Base-by-base conservation (phyloP, 1,140 invertebrate genomes). In the Nomia melanderi region DNA sequence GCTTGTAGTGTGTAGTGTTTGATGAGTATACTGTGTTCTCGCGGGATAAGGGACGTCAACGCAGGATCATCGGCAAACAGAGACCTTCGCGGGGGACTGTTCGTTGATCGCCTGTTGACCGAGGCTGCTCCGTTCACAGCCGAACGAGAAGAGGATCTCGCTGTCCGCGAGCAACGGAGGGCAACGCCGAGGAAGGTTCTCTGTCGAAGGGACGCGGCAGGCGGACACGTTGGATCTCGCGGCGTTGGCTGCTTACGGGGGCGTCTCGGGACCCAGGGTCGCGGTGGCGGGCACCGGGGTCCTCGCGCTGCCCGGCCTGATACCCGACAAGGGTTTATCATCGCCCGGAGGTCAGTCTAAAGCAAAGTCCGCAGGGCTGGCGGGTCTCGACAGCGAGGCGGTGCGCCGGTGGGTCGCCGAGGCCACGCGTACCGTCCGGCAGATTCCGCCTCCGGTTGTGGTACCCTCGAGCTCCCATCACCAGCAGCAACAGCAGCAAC, bases 211-310 rank as follows among this genome's bases (percentile, higher is more conserved):
- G 70, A 54, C 23, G 36, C 53, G 74, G 78, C 69, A 79, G 66
- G 71, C 62, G 75, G 87, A 44, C 89, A 91, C 87, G 87, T 91
- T 91, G 88, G 89, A 91, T 91, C 82, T 90, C 87, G 88, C 88
- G 87, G 89, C 89, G 80, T 89, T 90, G 83, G 83, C 86, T 78
- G 84, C 81, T 81, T 91, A 86, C 85, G 89, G 87, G 88, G 84
- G 84, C 83, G 87, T 89, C 79, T 76, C 85, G 73, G 86, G 80
- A 79, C 83, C 88, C 88, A 90, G 87, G 86, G 83, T 90, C 91
- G 91, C 91, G 90, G 91, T 92, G 92, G 91, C 92, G 91, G 92
- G 92, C 74, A 91, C 91, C 89, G 88, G 90, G 82, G 86, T 92
- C 82, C 87, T 92, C 67, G 90, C 90, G 82, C 87, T 91, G 76